phyloP scores from a whole-genome alignment of 2,888 invertebrate species.

The Clitarchus hookeri region DNA sequence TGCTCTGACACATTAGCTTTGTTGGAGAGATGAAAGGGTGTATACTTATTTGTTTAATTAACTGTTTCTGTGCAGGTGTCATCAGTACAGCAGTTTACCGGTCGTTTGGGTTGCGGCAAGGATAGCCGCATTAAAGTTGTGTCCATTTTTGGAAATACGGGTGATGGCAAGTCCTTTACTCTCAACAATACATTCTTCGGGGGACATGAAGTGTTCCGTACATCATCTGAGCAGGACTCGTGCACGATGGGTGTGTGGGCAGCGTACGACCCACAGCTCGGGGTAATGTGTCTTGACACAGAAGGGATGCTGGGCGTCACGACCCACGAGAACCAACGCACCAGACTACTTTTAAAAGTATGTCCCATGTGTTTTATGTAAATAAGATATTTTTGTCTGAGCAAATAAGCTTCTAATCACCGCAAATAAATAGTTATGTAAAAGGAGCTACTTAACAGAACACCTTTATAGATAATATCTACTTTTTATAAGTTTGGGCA shows the following conservation, averaged over 20 bases:
- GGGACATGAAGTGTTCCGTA: constrained; percentile 66
- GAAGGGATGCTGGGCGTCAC: constrained; percentile 73
- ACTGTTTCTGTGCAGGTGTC: constrained; percentile 49
- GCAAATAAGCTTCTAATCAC: no score
- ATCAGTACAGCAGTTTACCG: constrained; percentile 60
- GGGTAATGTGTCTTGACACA: constrained; percentile 75
- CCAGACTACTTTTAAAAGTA: constrained; percentile 71
- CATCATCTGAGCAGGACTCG: constrained; percentile 68
- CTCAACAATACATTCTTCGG: constrained; percentile 73
- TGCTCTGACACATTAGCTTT: no score
- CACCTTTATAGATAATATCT: no score
- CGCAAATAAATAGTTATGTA: no score
- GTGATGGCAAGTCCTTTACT: constrained; percentile 81
- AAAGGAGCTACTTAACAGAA: no score
- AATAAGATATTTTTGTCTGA: no score
- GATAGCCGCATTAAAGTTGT: constrained; percentile 72
- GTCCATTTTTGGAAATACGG: constrained; percentile 83
- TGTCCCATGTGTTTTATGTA: neutral
- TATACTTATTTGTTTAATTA: neutral
- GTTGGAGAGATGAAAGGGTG: no score
- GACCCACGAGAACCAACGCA: constrained; percentile 66
- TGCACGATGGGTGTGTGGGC: constrained; percentile 82
- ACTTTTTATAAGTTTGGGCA: no score
- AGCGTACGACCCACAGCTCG: constrained; percentile 67
- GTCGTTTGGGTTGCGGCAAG: constrained; percentile 57